Evolutionary conservation across 2,888 invertebrate genomes (phyloP).

Genomic region (Nephrotoma flavescens): DNA sequence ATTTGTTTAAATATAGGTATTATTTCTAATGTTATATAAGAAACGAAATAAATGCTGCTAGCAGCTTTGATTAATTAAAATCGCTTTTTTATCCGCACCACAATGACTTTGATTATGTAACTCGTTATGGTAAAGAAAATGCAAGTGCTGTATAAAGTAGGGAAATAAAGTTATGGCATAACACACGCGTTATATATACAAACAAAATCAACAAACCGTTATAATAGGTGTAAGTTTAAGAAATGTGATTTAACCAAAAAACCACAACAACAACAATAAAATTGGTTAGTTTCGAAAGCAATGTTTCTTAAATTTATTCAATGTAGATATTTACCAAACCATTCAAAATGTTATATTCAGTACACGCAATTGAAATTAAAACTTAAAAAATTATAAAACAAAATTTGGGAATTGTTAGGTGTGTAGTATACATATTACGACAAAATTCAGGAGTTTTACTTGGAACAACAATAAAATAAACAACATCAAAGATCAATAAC

Average conservation of each 20-base stretch:
- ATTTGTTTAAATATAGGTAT: not conserved
- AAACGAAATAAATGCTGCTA: not conserved
- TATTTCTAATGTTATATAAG: not conserved
- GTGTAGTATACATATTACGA: not conserved
- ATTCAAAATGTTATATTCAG: not conserved
- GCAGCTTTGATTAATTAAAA: not conserved
- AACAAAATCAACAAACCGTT: not conserved
- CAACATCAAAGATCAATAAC: not conserved
- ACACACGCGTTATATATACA: not conserved
- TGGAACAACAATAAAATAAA: not conserved
- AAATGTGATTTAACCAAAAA: not conserved
- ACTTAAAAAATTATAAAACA: not conserved
- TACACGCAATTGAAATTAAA: not conserved
- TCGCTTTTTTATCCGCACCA: not conserved
- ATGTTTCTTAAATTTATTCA: not conserved
- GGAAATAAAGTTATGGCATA: not conserved
- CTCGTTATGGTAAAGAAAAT: not conserved
- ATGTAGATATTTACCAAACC: not conserved
- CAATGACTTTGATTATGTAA: not conserved
- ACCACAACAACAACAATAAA: not conserved
- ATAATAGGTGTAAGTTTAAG: not conserved
- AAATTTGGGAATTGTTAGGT: not conserved
- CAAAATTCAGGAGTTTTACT: not conserved
- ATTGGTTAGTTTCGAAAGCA: not conserved
- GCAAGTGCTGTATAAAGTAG: not conserved